Base-by-base conservation (phyloP, 2,797 vertebrate species). In the Notolabrus celidotus region DNA sequence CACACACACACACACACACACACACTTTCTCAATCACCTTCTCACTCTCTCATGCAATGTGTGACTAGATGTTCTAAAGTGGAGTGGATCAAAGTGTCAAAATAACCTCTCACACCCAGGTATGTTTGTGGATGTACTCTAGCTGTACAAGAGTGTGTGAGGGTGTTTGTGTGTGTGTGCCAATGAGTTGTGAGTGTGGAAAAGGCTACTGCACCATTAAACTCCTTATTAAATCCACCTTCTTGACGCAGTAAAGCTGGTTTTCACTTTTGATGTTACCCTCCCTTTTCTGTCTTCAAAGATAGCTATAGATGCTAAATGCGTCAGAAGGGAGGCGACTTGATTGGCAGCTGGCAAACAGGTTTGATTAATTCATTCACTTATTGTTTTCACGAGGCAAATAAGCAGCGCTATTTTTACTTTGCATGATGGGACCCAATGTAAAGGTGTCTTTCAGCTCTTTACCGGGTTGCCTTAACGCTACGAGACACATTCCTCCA, bases 81-180 rank as follows among this genome's bases (percentile, higher is more conserved):
- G 58, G 82, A 71, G 62, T 73, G 72, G 76, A 88, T 87, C 81
- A 79, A 85, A 71, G 69, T 85, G 77, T 86, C 80, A 86, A 67
- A 71, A 83, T 67, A 68, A 87, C 75, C 57, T 53, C 69, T 83
- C 8, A 52, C 71, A 36, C 43, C 50, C 43, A 69, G 45, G 42
- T 59, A 31, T 2, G 25, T 42, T 33, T 51, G 17, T 45, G 36
- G 7, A 16, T 51, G 61, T 23, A 25, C 52, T 17, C 34, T 25
- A 45, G 61, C 53, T 65, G 47, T 47, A 20, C 47, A 45, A 63
- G 49, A 12, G 47, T 34, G 67, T 52, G 53, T 38, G 52, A 53
- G 29, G 41, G 17, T 12, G 36, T 16, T 9, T 31, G 27, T 27
- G 42, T 20, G 46, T 57, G 41, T 31, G 60, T 6, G 8, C 33